These are phyloP conservation scores for Haliaeetus leucogaster DNA, from an alignment of 2,113 vertebrate genomes.

Conservation along the genomic window DNA sequence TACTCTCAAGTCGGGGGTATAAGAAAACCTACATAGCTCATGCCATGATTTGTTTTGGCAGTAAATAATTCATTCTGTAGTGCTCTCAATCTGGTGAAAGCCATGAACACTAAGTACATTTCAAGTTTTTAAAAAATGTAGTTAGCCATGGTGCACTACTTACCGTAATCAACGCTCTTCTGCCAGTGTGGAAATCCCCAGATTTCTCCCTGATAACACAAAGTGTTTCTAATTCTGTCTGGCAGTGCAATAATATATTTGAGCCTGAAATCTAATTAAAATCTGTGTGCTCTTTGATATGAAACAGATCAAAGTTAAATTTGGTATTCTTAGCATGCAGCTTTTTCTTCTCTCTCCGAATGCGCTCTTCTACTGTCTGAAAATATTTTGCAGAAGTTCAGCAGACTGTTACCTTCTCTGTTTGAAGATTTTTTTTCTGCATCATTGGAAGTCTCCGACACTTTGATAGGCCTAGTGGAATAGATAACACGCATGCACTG, in stretches of 20 bases:
- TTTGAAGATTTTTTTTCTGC: slow-evolving; percentile 10
- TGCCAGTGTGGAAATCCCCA: slow-evolving; percentile 28
- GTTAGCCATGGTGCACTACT: background rate
- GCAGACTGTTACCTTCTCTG: slow-evolving; percentile 5
- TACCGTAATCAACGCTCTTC: background rate
- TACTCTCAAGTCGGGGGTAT: background rate
- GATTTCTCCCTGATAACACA: background rate
- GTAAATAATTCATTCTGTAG: background rate
- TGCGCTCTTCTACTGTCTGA: background rate
- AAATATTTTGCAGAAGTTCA: slow-evolving; percentile 29
- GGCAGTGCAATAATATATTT: background rate
- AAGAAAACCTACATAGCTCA: background rate
- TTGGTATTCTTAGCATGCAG: slow-evolving; percentile 24
- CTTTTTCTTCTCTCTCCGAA: background rate
- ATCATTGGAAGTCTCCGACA: background rate
- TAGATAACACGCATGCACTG: background rate
- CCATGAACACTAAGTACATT: background rate
- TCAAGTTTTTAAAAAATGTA: background rate
- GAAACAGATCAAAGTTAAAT: slow-evolving; percentile 44
- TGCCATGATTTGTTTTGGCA: slow-evolving; percentile 6
- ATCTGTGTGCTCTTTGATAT: slow-evolving; percentile 15
- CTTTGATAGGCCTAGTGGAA: slow-evolving; percentile 32
- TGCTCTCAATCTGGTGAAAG: background rate
- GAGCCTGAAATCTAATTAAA: slow-evolving; percentile 52
- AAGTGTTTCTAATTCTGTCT: slow-evolving; percentile 46